These are phyloP conservation scores for Netelia fuscicornis DNA, from an alignment of 2,888 invertebrate genomes.

Conservation along the genomic window DNA sequence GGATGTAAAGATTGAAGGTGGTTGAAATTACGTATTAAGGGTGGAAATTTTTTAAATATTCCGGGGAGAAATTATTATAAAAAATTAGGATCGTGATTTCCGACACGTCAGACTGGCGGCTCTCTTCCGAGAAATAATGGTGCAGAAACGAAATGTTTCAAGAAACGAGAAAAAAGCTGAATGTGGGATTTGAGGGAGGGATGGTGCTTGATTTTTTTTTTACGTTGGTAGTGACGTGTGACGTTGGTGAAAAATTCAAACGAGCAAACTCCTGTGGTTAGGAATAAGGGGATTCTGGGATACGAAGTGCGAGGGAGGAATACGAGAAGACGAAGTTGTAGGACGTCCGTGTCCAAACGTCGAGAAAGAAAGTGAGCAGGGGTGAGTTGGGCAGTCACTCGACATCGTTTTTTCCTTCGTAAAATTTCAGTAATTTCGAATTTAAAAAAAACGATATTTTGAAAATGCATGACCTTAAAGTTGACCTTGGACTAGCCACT, in stretches of 20 bases:
- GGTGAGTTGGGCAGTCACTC: no score
- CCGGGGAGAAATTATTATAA: no score
- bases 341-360: slow-evolving; percentile 6
- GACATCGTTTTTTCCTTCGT: no score
- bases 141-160: slow-evolving; percentile 62
- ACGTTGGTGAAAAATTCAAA: slow-evolving; percentile 65
- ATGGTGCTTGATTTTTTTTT: slow-evolving; percentile 48
- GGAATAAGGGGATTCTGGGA: slow-evolving; percentile 49
- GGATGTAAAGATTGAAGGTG: no score
- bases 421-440: no score
- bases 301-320: slow-evolving; percentile 22
- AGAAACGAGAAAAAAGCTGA: slow-evolving; percentile 63
- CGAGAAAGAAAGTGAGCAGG: neutral
- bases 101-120: neutral
- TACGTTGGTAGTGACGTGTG: slow-evolving; percentile 40
- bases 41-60: no score
- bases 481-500: no score
- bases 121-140: slow-evolving; percentile 6
- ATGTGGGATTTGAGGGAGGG: slow-evolving; percentile 1
- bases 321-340: slow-evolving; percentile 34
- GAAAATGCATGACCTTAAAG: no score
- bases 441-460: no score
- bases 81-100: no score
- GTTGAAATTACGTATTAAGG: no score
- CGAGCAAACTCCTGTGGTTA: slow-evolving; percentile 49